Base-by-base conservation (phyloP, 2,797 vertebrate species). In the Takifugu ocellatus region DNA sequence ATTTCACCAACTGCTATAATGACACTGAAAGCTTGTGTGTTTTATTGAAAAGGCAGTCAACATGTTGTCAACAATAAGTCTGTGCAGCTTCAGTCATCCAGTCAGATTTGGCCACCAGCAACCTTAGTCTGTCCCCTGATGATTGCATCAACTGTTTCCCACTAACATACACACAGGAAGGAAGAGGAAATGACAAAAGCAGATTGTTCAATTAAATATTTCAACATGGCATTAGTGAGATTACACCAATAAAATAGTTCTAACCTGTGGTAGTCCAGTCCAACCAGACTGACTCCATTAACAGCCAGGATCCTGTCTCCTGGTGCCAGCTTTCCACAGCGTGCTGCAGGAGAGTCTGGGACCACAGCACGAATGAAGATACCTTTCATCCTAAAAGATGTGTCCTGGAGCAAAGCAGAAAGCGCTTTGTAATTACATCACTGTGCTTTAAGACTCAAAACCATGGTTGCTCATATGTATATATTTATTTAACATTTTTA, bases 291-390 rank as follows among this genome's bases (percentile, higher is more conserved):
- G 64, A 88, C 69, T 50, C 92, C 92, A 3, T 93, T 93, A 5
- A 93, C 88, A 12, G 92, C 92, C 72, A 93, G 78, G 65, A 93
- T 91, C 45, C 81, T 61, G 82, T 93, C 90, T n/a, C 92, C 91
- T 10, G 86, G 77, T 17, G 39, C 60, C 73, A 92, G 72, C 64
- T 64, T 87, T 60, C 81, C 55, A 53, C 83, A 81, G 1, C 57
- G 78, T n/a, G 86, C 88, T 9, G 92, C 92, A 1, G 92, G 90
- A 24, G 89, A 90, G 51, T 89, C 87, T 4, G 91, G 91, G 8
- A 91, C 78, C 61, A 93, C 84, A 0, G 89, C 83, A 9, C 85
- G 83, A 58, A 93, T 88, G 62, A 91, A 91, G 72, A 93, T 79
- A 43, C 92, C 91, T 33, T 75, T 89, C 51, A 79, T 68, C 50